These are phyloP conservation scores for Schizotus pectinicornis DNA, from an alignment of 2,888 invertebrate species.

Conservation along the genomic window DNA sequence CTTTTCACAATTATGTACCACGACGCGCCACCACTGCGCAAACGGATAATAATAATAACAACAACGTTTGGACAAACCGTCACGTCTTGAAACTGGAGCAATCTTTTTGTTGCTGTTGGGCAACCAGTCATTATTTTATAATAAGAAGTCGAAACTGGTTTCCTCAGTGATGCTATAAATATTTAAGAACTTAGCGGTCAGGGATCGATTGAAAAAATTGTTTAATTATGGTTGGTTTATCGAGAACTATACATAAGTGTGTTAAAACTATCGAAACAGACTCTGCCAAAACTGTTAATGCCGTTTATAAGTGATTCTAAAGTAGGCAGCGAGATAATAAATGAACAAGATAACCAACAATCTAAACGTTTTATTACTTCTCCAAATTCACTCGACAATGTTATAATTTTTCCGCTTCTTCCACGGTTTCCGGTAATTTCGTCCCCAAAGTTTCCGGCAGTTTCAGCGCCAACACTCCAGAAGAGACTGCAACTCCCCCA, in stretches of 20 bases:
- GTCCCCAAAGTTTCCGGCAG: conserved; percentile 69
- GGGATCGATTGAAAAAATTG: conserved; percentile 31
- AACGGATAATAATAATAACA: conserved; percentile 4
- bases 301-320: conserved; percentile 33
- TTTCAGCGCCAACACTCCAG: conserved; percentile 62
- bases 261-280: conserved; percentile 26
- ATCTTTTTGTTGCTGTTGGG: conserved; percentile 22
- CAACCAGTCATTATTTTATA: conserved; percentile 29
- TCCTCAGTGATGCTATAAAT: conserved; percentile 25
- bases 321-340: conserved; percentile 36
- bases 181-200: conserved; percentile 22
- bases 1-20: conserved; percentile 11
- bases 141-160: conserved; percentile 20
- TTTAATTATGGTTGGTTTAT: conserved; percentile 35
- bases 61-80: neutral
- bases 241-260: conserved; percentile 31
- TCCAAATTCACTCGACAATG: neutral
- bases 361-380: conserved; percentile 25
- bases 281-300: conserved; percentile 30
- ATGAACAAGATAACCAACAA: conserved; percentile 34
- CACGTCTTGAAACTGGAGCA: conserved; percentile 13
- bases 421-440: conserved; percentile 67
- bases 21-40: neutral
- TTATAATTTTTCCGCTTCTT: conserved; percentile 56
- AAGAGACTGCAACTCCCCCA: conserved; percentile 61